Conservation (phyloP, 2,113 vertebrate genomes). For the human (Homo sapiens) region GRCh38 chr4:108008001-108008500, state of each 20-base stretch:
- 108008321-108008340: not conserved
- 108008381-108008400: not conserved
- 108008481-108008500: not conserved
- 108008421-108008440: not conserved
- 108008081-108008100: not conserved
- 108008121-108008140: not conserved
- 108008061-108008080: not conserved
- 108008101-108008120: not conserved
- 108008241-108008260: too few species aligned
- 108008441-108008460: not conserved
- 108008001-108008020: not conserved
- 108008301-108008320: not conserved
- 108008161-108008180: not conserved
- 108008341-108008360: not conserved
- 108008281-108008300: not conserved
- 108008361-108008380: not conserved
- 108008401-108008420: fast-evolving
- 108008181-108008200: not conserved
- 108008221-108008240: not conserved
- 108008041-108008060: not conserved
- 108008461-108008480: not conserved
- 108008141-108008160: not conserved
- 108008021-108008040: not conserved
- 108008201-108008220: not conserved
- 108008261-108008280: fast-evolving